A percentile compares a stretch with the other conserved stretches of the same genome.
Evolutionary conservation across 35 echinoderm and acorn worm genomes (phyloP).

Genomic region (Heliocidaris erythrogramma): DNA sequence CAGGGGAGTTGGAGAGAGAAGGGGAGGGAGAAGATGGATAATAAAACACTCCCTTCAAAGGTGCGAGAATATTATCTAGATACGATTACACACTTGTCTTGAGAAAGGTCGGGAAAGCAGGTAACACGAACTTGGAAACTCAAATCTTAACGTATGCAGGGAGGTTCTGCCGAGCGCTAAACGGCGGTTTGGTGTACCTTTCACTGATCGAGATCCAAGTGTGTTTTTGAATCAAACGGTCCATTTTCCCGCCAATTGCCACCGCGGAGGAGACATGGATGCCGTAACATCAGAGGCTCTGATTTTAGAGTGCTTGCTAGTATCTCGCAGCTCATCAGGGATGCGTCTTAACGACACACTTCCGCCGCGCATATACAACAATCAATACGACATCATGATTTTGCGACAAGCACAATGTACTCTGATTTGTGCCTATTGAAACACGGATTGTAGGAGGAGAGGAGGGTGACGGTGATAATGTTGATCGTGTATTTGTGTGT

Average conservation of each 20-base stretch:
- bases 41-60: not conserved
- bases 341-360: not conserved
- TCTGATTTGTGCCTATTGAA: not conserved
- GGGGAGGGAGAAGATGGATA: not conserved
- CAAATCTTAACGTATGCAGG: not conserved
- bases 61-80: not conserved
- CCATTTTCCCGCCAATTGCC: not conserved
- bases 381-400: not conserved
- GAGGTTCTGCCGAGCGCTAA: not conserved
- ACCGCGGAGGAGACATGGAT: not conserved
- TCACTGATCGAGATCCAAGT: constrained; percentile 5
- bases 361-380: not conserved
- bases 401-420: not conserved
- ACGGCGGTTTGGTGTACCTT: not conserved
- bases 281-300: not conserved
- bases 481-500: too few species aligned
- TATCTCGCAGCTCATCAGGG: not conserved
- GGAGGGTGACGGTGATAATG: not conserved
- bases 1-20: not conserved
- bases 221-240: not conserved
- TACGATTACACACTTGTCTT: not conserved
- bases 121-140: not conserved
- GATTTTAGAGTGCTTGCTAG: not conserved
- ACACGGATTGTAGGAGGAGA: not conserved
- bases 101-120: not conserved